Evolutionary conservation across 2,888 invertebrate genomes (phyloP), one percentile per base, ranked within the genome.

Genomic region (Drosophila mettleri): DNA sequence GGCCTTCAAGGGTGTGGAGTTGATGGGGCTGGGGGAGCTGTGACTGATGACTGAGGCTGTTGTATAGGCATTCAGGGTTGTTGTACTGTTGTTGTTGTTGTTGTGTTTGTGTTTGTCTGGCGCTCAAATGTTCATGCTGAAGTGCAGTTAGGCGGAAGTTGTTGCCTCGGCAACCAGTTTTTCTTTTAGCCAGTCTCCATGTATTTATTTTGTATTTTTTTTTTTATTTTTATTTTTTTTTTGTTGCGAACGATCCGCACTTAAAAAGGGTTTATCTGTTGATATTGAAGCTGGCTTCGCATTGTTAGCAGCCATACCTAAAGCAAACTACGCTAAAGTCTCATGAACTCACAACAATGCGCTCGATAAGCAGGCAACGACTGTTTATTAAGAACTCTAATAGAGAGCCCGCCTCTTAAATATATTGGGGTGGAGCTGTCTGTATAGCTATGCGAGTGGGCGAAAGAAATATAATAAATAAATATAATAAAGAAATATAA

Each of bases 141-240:
- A 78, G 81, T 80, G 87, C 84, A 84, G 78, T 79, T 77, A 74
- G 79, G 71, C 76, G 85, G 83, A 85, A 86, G 82, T 74, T 81
- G 80, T 73, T 78, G 73, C 57, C 67, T 52, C 70, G 60, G 60
- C 73, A 66, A 73, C 70, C 59, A 55, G 16, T 34, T 33, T 20
- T 41, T 48, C 31, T 38, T 31, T 38, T 49, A 29, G 9, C 18
- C 33, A 34, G 34, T 12, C 10, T 52, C 20, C 49, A 29, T 3
- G n/a, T n/a, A 29, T 33, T 20, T 14, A n/a, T n/a, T n/a, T n/a
- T n/a, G n/a, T n/a, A n/a, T 20, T 39, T 39, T 6, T 12, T 20
- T 9, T 29, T 4, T 22, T 29, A 27, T 36, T n/a, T 66, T 68
- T 67, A 68, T 62, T 24, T 31, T 36, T 31, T 36, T 16, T 6